Conservation (phyloP, 1,140 invertebrate species). For the Littorina saxatilis region DNA sequence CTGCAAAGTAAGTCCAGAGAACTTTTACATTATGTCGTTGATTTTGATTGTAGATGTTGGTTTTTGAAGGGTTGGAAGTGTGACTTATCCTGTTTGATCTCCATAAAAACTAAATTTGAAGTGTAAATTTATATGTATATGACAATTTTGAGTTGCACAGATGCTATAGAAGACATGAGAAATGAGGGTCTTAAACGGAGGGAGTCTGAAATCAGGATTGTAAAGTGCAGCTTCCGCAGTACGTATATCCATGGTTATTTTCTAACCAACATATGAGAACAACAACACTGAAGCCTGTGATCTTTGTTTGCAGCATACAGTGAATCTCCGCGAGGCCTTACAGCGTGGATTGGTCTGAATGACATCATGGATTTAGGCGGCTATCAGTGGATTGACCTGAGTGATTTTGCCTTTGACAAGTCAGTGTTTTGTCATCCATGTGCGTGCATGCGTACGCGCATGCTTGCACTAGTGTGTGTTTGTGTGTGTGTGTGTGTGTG, state of each 20-base stretch:
- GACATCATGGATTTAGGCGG: background rate
- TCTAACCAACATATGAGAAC: too few relatives aligned
- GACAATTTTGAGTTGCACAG: background rate
- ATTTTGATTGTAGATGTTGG: background rate
- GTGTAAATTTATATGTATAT: background rate
- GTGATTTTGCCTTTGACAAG: background rate
- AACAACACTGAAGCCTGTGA: too few relatives aligned
- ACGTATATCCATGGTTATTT: too few relatives aligned
- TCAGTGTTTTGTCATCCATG: background rate
- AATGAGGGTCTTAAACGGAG: background rate
- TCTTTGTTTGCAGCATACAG: background rate
- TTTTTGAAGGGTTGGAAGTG: background rate
- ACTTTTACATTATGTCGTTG: background rate
- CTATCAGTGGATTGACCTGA: conserved; percentile 8
- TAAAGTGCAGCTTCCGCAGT: background rate
- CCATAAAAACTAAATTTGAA: background rate
- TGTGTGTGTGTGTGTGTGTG: too few relatives aligned
- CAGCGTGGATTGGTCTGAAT: conserved; percentile 15
- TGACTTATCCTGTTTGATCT: background rate
- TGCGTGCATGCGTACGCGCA: background rate
- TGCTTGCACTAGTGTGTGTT: too few relatives aligned
- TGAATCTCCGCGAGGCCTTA: too few relatives aligned
- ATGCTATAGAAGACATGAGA: background rate
- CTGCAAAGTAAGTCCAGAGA: background rate
- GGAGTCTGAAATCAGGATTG: too few relatives aligned